These are phyloP conservation scores for Microctenopoma steveboyesi DNA, from an alignment of 2,797 vertebrate genomes.

Conservation along the genomic window DNA sequence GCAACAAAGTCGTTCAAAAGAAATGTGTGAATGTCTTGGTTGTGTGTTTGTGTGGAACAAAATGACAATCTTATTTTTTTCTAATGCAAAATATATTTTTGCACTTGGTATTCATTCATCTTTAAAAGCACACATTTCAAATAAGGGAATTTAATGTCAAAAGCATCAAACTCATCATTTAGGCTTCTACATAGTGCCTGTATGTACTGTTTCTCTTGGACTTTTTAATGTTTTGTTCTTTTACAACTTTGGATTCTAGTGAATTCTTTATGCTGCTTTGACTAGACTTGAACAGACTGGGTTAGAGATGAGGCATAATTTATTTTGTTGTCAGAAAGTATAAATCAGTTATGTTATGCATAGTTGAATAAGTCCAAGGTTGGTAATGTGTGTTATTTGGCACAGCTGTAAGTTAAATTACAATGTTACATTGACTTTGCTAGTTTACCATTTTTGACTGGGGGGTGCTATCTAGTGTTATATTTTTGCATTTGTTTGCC, in stretches of 20 bases:
- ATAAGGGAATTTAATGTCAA: constrained; percentile 58
- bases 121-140: constrained; percentile 74
- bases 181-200: constrained; percentile 32
- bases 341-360: constrained; percentile 1
- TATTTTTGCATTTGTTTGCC: constrained; percentile 63
- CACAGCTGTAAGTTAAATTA: constrained; percentile 51
- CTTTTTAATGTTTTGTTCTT: not conserved
- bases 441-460: constrained; percentile 34
- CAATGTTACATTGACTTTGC: constrained; percentile 46
- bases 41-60: constrained; percentile 47
- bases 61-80: constrained; percentile 80
- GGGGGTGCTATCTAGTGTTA: constrained; percentile 65
- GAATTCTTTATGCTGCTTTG: not conserved
- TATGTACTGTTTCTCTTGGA: constrained; percentile 3
- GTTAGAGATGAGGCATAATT: not conserved
- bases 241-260: constrained; percentile 10
- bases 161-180: constrained; percentile 36
- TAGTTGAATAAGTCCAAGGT: constrained; percentile 14
- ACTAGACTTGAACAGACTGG: not conserved
- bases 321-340: not conserved
- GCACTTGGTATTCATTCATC: constrained; percentile 67
- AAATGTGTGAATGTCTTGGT: constrained; percentile 21
- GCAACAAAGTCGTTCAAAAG: constrained; percentile 70
- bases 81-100: constrained; percentile 82
- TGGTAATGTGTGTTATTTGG: constrained; percentile 4